phyloP scores from a whole-genome alignment of 2,888 invertebrate species.

The Drosophila anomalata region DNA sequence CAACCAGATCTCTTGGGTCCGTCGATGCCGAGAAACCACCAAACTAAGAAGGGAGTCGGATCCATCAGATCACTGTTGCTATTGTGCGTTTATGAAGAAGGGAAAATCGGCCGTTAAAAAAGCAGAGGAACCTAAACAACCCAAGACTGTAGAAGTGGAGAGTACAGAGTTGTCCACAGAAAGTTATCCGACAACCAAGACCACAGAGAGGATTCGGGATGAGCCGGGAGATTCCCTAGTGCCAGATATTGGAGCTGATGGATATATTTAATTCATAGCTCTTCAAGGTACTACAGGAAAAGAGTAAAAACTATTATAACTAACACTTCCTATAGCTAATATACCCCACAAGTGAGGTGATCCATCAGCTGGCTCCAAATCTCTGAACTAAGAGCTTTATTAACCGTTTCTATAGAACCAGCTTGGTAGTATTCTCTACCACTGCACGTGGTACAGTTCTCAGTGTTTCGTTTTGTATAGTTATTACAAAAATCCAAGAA shows the following conservation, averaged over 20 bases:
- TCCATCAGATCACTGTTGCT: constrained; percentile 49
- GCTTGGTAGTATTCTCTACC: neutral
- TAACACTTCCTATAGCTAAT: neutral
- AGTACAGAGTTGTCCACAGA: constrained; percentile 8
- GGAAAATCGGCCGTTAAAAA: neutral
- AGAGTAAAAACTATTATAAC: neutral
- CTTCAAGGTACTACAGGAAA: no score
- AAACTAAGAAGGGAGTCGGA: constrained; percentile 1
- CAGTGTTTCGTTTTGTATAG: constrained; percentile 17
- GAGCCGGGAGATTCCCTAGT: neutral
- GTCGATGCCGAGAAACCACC: constrained; percentile 31
- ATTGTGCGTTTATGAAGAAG: constrained; percentile 58
- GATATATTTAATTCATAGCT: constrained; percentile 46
- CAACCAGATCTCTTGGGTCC: constrained; percentile 85
- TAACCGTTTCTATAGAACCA: constrained; percentile 48
- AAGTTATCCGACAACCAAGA: neutral
- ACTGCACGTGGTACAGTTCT: constrained; percentile 55
- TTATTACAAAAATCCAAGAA: constrained; percentile 10
- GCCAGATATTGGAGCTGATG: constrained; percentile 50
- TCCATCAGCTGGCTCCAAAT: neutral
- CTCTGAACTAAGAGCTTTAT: constrained; percentile 16
- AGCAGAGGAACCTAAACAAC: neutral
- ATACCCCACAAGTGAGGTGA: neutral
- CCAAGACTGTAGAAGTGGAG: constrained; percentile 11
- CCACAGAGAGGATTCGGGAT: constrained; percentile 8